Evolutionary conservation across 1,140 invertebrate genomes (phyloP).

Genomic region (Hyphantria cunea): DNA sequence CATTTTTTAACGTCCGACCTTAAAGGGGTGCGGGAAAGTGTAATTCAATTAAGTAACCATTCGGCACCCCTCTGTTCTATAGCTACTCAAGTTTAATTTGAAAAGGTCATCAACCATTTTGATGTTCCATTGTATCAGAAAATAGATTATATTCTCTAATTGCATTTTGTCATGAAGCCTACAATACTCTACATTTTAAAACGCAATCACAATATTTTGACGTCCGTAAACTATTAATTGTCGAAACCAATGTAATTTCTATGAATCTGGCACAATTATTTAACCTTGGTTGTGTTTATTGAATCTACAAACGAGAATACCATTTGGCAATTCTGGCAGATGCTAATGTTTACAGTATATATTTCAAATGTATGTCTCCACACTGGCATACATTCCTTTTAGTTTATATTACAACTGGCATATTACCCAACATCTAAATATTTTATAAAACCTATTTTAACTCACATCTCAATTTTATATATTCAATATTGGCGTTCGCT

Average conservation of each 20-base stretch:
- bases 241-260: slow-evolving; percentile 17
- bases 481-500: slow-evolving; percentile 13
- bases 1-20: slow-evolving; percentile 15
- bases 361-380: slow-evolving; percentile 18
- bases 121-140: slow-evolving; percentile 11
- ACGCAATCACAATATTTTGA: not conserved
- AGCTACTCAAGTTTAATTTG: slow-evolving; percentile 17
- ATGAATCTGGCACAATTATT: slow-evolving; percentile 25
- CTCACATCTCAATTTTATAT: not conserved
- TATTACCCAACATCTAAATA: too few species aligned
- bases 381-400: too few species aligned
- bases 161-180: slow-evolving; percentile 17
- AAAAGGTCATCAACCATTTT: slow-evolving; percentile 19
- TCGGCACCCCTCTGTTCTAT: slow-evolving; percentile 27
- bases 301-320: slow-evolving; percentile 36
- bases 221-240: slow-evolving; percentile 7
- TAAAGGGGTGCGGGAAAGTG: slow-evolving; percentile 34
- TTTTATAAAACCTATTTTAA: slow-evolving; percentile 1
- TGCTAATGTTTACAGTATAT: slow-evolving; percentile 21
- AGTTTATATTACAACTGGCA: too few species aligned
- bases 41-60: slow-evolving; percentile 42
- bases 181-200: not conserved
- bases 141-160: slow-evolving; percentile 17
- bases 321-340: slow-evolving; percentile 36
- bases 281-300: slow-evolving; percentile 36